Evolutionary conservation across 1,140 invertebrate genomes (phyloP).

Genomic region (Agrilus planipennis): DNA sequence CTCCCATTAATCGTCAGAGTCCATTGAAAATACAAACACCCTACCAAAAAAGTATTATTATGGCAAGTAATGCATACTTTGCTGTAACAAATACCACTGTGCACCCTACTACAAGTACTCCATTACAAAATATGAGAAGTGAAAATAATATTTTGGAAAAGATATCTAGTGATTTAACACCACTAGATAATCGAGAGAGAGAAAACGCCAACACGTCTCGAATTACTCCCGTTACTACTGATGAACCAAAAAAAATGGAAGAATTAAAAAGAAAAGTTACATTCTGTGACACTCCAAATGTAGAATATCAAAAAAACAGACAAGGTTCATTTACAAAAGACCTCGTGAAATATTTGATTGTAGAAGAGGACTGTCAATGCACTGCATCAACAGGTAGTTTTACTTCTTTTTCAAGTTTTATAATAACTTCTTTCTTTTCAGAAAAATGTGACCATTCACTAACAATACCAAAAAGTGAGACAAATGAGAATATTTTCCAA

Average conservation of each 20-base stretch:
- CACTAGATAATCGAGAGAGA: constrained; percentile 2
- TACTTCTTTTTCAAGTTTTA: too few species aligned
- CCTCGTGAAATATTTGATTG: neutral
- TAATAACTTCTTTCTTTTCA: too few species aligned
- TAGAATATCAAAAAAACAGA: neutral
- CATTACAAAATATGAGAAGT: constrained; percentile 1
- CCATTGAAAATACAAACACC: neutral
- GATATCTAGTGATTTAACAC: constrained; percentile 1
- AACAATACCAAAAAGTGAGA: too few species aligned
- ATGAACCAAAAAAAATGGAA: neutral
- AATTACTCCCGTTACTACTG: neutral
- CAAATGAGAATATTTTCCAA: too few species aligned
- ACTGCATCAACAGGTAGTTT: too few species aligned
- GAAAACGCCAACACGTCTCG: neutral
- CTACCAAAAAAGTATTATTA: constrained; percentile 5
- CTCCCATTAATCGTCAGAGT: neutral
- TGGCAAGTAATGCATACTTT: neutral
- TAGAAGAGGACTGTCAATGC: neutral
- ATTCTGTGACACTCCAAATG: neutral
- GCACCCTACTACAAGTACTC: constrained; percentile 2
- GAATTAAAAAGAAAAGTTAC: neutral
- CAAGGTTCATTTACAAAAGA: constrained; percentile 4
- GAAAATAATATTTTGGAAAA: constrained; percentile 1
- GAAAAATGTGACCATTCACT: too few species aligned
- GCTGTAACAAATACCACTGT: constrained; percentile 1